These are phyloP conservation scores for Ophion slaviceki DNA, from an alignment of 2,888 invertebrate species.

Conservation along the genomic window DNA sequence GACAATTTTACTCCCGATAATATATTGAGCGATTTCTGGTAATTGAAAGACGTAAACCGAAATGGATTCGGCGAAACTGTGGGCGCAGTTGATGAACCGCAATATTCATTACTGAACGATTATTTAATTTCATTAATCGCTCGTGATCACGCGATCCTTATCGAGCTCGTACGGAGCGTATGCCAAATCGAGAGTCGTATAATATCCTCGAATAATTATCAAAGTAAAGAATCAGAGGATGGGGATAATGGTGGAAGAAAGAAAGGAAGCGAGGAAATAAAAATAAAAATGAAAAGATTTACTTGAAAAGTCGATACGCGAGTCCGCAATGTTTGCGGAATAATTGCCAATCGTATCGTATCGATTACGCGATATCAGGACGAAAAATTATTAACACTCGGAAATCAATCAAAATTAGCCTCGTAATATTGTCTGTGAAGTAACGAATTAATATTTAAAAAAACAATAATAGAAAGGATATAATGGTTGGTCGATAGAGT, in stretches of 20 bases:
- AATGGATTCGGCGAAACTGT: slow-evolving; percentile 66
- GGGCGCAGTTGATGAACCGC: slow-evolving; percentile 47
- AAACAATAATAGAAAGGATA: neutral
- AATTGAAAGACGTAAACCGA: slow-evolving; percentile 67
- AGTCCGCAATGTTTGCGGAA: no score
- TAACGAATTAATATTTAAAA: neutral
- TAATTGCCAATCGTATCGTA: no score
- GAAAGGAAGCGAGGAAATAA: no score
- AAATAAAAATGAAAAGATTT: no score
- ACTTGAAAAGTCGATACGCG: no score
- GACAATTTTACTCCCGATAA: slow-evolving; percentile 1
- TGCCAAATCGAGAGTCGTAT: neutral
- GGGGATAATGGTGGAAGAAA: no score
- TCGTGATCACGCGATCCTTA: slow-evolving; percentile 74
- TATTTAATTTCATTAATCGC: slow-evolving; percentile 73
- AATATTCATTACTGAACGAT: slow-evolving; percentile 6
- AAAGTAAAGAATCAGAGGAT: no score
- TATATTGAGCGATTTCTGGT: slow-evolving; percentile 63
- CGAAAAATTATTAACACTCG: no score
- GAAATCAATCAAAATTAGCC: no score
- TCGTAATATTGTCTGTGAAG: no score
- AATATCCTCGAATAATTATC: neutral
- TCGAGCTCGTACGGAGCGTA: slow-evolving; percentile 7
- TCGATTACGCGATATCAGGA: no score
- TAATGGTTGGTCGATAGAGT: neutral